phyloP scores from a whole-genome alignment of 2,113 vertebrate species.

The Naja naja region DNA sequence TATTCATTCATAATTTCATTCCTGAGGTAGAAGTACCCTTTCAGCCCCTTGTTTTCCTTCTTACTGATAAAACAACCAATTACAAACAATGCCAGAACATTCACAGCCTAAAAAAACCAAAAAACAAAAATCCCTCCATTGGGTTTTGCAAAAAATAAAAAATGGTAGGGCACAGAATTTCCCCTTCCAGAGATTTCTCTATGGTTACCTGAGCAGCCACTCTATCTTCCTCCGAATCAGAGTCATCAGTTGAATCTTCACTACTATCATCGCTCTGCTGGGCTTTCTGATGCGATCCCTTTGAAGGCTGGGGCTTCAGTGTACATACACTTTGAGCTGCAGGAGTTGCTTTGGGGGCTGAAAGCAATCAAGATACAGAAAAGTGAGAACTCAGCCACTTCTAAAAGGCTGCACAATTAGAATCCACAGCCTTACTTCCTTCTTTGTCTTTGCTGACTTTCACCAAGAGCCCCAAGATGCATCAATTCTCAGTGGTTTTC shows the following conservation, averaged over 20 bases:
- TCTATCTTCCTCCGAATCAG: constrained; percentile 49
- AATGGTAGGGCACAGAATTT: background rate
- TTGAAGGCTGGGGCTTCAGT: background rate
- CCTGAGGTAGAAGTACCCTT: background rate
- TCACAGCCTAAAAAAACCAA: background rate
- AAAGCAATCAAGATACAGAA: background rate
- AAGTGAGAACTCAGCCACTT: background rate
- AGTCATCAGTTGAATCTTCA: constrained; percentile 46
- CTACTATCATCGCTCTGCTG: constrained; percentile 46
- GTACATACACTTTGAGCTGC: background rate
- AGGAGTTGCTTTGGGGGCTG: constrained; percentile 41
- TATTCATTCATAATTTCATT: background rate
- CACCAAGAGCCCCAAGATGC: background rate
- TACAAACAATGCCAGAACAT: background rate
- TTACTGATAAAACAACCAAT: background rate
- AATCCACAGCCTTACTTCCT: background rate
- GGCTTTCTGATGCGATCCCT: background rate
- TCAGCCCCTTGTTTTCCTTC: background rate
- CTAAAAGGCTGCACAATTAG: fast-evolving
- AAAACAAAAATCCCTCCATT: background rate
- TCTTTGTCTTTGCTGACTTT: background rate
- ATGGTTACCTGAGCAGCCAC: constrained; percentile 50
- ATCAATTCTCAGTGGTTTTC: background rate
- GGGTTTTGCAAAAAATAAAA: background rate
- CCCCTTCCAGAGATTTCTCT: fast-evolving